phyloP scores from a whole-genome alignment of 2,888 invertebrate species.

The Gastracanthus pulcherrimus region DNA sequence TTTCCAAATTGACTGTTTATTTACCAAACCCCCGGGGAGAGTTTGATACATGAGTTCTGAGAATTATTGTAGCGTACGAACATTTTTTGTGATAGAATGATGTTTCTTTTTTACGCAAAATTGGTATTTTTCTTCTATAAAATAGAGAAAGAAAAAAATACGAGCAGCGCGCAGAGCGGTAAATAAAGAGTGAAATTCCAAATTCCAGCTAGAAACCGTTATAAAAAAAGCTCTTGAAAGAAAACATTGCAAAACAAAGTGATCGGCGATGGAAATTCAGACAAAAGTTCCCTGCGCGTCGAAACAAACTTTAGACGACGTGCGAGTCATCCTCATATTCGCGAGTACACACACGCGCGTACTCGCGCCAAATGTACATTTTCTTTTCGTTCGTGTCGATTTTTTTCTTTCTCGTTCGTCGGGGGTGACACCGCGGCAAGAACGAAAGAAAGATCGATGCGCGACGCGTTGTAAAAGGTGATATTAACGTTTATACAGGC shows the following conservation, averaged over 20 bases:
- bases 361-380: constrained; percentile 33
- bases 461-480: constrained; percentile 37
- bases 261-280: not conserved
- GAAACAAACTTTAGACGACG: not conserved
- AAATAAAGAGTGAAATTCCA: not conserved
- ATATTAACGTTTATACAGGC: constrained; percentile 44
- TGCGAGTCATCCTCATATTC: constrained; percentile 2
- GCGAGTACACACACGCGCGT: not conserved
- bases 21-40: too few relatives aligned
- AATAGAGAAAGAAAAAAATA: not conserved
- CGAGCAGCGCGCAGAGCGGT: too few relatives aligned
- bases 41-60: too few relatives aligned
- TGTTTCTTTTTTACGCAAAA: not conserved
- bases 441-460: not conserved
- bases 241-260: not conserved
- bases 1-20: too few relatives aligned
- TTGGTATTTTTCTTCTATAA: not conserved
- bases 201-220: not conserved
- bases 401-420: constrained; percentile 15
- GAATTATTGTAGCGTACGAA: not conserved
- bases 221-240: not conserved
- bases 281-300: not conserved
- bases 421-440: not conserved
- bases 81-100: not conserved
- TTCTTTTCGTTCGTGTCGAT: constrained; percentile 16